Conservation (phyloP, 2,113 vertebrate genomes). For the Trogon melanurus region DNA sequence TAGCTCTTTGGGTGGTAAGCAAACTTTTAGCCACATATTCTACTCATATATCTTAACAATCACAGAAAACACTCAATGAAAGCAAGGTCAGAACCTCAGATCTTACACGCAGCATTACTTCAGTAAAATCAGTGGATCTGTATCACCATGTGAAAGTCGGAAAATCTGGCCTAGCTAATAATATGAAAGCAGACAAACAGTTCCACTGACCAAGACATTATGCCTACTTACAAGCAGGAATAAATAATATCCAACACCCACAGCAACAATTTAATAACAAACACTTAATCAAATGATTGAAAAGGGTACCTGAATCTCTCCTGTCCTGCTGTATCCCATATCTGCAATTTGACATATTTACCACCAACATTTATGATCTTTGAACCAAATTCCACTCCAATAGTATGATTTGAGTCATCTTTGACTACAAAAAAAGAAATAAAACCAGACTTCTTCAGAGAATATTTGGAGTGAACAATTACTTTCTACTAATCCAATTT, state of each 20-base stretch:
- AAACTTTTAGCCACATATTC: not conserved
- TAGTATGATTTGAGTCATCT: conserved; percentile 83
- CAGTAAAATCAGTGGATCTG: not conserved
- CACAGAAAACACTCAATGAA: not conserved
- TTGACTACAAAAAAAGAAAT: conserved; percentile 71
- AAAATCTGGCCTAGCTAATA: not conserved
- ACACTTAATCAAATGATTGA: not conserved
- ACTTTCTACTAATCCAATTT: not conserved
- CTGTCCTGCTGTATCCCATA: conserved; percentile 85
- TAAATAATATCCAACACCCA: not conserved
- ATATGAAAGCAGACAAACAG: not conserved
- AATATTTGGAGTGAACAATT: not conserved
- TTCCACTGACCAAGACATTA: not conserved
- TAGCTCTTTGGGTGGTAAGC: not conserved
- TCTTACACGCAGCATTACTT: not conserved
- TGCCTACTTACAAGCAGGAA: not conserved
- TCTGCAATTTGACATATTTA: conserved; percentile 86
- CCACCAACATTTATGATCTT: conserved; percentile 85
- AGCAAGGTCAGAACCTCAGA: not conserved
- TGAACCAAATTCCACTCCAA: conserved; percentile 85
- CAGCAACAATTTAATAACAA: not conserved
- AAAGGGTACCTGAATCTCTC: conserved; percentile 80
- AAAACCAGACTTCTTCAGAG: not conserved
- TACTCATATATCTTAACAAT: not conserved
- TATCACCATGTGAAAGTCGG: rapidly evolving